Evolutionary conservation across 1,140 invertebrate genomes (phyloP).

Genomic region (Venturia canescens): DNA sequence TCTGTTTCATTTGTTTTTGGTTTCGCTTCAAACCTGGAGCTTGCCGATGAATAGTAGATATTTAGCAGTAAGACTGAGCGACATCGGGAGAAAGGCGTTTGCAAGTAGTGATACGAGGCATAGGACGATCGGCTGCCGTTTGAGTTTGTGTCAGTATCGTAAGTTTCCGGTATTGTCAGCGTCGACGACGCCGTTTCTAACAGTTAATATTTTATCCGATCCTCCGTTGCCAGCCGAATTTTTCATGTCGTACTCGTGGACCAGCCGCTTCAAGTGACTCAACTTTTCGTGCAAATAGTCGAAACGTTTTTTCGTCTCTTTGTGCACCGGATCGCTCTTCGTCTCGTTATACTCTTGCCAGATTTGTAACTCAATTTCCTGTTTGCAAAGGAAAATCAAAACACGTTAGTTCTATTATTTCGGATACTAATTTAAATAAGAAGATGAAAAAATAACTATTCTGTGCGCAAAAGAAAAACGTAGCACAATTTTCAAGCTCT

Average conservation of each 20-base stretch:
- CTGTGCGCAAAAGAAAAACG: too few relatives aligned
- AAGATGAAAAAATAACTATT: not conserved
- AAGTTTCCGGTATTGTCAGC: constrained; percentile 53
- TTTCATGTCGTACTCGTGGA: constrained; percentile 85
- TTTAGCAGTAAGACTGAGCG: constrained; percentile 59
- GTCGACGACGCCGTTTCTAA: constrained; percentile 41
- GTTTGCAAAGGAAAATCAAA: constrained; percentile 61
- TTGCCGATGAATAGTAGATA: constrained; percentile 65
- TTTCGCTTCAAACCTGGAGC: not conserved
- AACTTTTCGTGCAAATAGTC: constrained; percentile 93
- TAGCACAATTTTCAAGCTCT: not conserved
- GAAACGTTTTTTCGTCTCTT: constrained; percentile 85
- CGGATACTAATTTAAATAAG: too few relatives aligned
- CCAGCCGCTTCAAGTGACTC: constrained; percentile 92
- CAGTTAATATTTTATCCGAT: constrained; percentile 39
- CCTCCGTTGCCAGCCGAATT: constrained; percentile 33
- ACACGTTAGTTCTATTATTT: too few relatives aligned
- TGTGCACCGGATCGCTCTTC: constrained; percentile 85
- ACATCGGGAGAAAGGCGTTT: constrained; percentile 50
- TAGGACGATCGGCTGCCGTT: constrained; percentile 67
- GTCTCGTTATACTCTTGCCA: constrained; percentile 87
- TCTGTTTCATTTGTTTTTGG: not conserved
- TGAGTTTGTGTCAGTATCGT: constrained; percentile 74
- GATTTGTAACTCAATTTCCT: constrained; percentile 87
- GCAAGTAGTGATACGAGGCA: constrained; percentile 62